Evolutionary conservation across 2,113 vertebrate species (phyloP).

Genomic region (Aplodontia rufa): DNA sequence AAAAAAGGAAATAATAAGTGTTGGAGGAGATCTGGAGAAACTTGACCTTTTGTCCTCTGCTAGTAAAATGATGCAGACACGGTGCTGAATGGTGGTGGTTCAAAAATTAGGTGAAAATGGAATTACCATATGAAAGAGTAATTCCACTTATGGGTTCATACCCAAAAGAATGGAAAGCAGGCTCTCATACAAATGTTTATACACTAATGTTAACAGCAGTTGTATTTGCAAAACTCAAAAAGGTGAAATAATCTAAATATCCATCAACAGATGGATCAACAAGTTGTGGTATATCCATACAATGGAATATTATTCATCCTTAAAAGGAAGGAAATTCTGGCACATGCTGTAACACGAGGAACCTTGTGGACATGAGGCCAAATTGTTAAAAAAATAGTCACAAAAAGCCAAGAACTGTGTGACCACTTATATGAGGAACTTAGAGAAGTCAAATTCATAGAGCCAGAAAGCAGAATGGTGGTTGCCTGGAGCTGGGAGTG

Average conservation of each 20-base stretch:
- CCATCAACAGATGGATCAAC: not conserved
- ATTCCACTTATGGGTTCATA: not conserved
- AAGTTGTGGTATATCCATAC: not conserved
- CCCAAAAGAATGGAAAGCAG: not conserved
- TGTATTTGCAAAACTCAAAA: not conserved
- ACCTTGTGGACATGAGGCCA: not conserved
- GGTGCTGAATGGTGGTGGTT: not conserved
- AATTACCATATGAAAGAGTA: not conserved
- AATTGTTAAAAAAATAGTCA: not conserved
- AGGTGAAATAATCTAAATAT: not conserved
- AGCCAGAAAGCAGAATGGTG: not conserved
- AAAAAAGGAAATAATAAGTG: not conserved
- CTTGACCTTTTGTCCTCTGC: not conserved
- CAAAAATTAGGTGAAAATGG: not conserved
- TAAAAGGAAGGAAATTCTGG: not conserved
- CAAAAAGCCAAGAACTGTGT: not conserved
- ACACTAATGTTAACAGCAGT: not conserved
- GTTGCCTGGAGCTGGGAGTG: not conserved
- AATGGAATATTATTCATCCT: not conserved
- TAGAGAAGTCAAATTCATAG: not conserved
- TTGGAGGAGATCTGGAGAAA: not conserved
- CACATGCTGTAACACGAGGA: not conserved
- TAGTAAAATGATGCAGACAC: not conserved
- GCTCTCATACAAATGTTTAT: not conserved
- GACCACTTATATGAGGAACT: not conserved